phyloP scores from a whole-genome alignment of 2,888 invertebrate genomes.

The Perizoma affinitatum region DNA sequence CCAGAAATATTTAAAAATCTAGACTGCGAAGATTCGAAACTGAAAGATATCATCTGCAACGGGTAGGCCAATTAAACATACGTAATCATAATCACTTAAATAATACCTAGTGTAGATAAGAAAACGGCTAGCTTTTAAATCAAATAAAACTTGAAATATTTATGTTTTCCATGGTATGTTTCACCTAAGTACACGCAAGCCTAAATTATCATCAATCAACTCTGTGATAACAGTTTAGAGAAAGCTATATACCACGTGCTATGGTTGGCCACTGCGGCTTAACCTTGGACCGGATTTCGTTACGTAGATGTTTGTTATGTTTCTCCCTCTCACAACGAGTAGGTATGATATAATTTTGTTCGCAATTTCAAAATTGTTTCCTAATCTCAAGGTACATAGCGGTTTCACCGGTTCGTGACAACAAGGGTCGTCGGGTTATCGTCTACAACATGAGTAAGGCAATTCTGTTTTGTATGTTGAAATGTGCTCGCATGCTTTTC shows the following conservation, averaged over 20 bases:
- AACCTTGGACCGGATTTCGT: conserved; percentile 24
- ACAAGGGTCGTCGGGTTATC: conserved; percentile 89
- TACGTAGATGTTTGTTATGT: conserved; percentile 30
- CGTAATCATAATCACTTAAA: neutral
- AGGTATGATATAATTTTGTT: conserved; percentile 54
- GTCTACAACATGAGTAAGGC: conserved; percentile 85
- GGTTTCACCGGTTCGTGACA: conserved; percentile 89
- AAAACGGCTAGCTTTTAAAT: neutral
- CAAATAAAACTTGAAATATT: conserved; percentile 1
- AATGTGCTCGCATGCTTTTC: conserved; percentile 32
- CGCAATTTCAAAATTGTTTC: conserved; percentile 56
- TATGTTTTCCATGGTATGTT: conserved; percentile 10
- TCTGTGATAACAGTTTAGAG: conserved; percentile 16
- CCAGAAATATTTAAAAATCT: conserved; percentile 86
- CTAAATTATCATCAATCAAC: conserved; percentile 20
- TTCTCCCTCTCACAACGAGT: conserved; percentile 26
- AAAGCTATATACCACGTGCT: conserved; percentile 21
- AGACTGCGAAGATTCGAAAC: conserved; percentile 85
- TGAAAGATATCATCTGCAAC: conserved; percentile 86
- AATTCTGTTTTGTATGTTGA: conserved; percentile 39
- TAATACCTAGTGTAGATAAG: too few species aligned
- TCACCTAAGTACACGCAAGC: conserved; percentile 3
- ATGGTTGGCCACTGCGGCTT: conserved; percentile 16
- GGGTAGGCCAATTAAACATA: conserved; percentile 77
- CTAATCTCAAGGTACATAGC: conserved; percentile 86